These are phyloP conservation scores for Thera obeliscata DNA, from an alignment of 2,888 invertebrate species.

Conservation along the genomic window DNA sequence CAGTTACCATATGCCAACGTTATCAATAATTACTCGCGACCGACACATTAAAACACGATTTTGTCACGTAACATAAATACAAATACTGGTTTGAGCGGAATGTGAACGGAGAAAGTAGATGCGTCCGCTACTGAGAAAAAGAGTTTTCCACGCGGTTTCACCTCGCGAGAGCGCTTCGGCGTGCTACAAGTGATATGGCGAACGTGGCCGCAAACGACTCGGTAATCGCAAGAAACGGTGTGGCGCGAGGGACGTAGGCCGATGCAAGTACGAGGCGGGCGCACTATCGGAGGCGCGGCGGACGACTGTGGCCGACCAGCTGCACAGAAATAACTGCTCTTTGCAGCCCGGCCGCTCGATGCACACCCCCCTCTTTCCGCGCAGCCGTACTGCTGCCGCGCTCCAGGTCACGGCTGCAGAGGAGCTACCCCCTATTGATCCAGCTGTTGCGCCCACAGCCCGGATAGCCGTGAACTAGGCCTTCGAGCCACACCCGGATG, in stretches of 20 bases:
- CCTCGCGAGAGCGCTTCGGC: conserved; percentile 70
- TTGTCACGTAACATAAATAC: conserved; percentile 56
- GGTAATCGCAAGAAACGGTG: conserved; percentile 22
- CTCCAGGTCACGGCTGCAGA: conserved; percentile 79
- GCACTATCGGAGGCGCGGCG: conserved; percentile 72
- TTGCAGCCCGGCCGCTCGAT: conserved; percentile 79
- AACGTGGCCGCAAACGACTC: conserved; percentile 40
- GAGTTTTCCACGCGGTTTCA: conserved; percentile 81
- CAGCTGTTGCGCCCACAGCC: conserved; percentile 74
- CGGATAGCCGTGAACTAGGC: conserved; percentile 60
- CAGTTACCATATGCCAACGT: conserved; percentile 50
- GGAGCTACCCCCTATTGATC: conserved; percentile 70
- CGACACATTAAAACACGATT: conserved; percentile 55
- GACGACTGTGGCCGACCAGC: conserved; percentile 70
- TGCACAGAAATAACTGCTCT: conserved; percentile 84
- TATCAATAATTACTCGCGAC: conserved; percentile 54
- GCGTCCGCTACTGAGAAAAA: conserved; percentile 79
- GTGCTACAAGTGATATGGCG: conserved; percentile 67
- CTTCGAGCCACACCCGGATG: conserved; percentile 37
- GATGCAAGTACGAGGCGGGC: conserved; percentile 65
- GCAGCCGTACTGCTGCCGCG: conserved; percentile 42
- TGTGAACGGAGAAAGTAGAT: conserved; percentile 81
- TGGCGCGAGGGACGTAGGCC: conserved; percentile 56
- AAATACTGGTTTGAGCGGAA: conserved; percentile 55
- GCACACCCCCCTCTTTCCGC: conserved; percentile 58